Evolutionary conservation across 2,113 vertebrate genomes (phyloP), one percentile per base, ranked within the genome.

Genomic region (Tautogolabrus adspersus): DNA sequence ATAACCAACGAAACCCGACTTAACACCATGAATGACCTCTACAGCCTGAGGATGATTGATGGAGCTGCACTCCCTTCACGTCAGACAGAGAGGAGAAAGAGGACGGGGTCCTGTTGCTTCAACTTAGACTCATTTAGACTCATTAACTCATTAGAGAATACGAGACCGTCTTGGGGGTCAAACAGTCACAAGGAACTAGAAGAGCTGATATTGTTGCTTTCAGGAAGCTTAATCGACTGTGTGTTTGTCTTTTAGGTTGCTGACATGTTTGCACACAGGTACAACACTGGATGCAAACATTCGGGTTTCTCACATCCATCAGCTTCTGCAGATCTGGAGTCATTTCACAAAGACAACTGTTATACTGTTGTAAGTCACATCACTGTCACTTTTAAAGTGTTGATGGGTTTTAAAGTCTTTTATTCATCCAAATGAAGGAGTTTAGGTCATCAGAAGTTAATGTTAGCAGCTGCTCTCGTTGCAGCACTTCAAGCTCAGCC

Each of bases 131-230:
- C 10, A 51, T 66, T 69, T n/a, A 7, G 18, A 6, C 30, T 49
- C 75, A 34, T 38, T 74, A 34, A 38, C 18, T 74, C n/a, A 9
- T 44, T 6, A 18, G 47, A 49, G 47, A 61, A 46, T 67, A 68
- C 60, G 63, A 26, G 52, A 30, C 7, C 3, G 26, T 61, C 54
- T 40, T 12, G 6, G 19, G 66, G 69, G 49, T 46, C 55, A 74
- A 70, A 47, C 1, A 12, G 19, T 56, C n/a, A 19, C 0, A 8
- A 58, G 9, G 26, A 47, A 58, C 30, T 6, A 52, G 21, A 3
- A 49, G 47, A 23, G 19, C n/a, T 49, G 46, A 47, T 47, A 18
- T 15, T 16, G 13, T 16, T 38, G 40, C 26, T 60, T 38, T 8
- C 9, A 49, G 21, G 0, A 3, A 4, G 26, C 26, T 5, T 30